phyloP scores from a whole-genome alignment of 1,140 invertebrate genomes.

The Ips typographus region DNA sequence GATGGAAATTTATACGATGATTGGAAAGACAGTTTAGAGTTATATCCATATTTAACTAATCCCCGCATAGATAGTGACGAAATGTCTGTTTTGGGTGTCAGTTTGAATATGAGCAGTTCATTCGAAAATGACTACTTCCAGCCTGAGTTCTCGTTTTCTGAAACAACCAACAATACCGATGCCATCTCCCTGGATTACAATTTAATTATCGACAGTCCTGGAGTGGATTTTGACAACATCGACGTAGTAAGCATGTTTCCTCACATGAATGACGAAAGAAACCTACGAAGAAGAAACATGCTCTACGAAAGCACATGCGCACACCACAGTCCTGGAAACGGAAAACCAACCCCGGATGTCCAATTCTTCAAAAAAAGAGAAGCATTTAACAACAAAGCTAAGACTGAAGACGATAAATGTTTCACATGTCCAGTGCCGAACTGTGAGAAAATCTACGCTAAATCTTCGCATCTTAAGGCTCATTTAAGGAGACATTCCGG shows the following conservation, averaged over 20 bases:
- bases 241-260: slow-evolving; percentile 48
- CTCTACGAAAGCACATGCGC: slow-evolving; percentile 45
- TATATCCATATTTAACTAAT: slow-evolving; percentile 12
- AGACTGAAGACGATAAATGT: slow-evolving; percentile 47
- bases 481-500: slow-evolving; percentile 91
- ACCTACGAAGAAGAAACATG: slow-evolving; percentile 45
- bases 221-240: slow-evolving; percentile 20
- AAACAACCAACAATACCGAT: slow-evolving; percentile 27
- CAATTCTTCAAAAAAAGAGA: slow-evolving; percentile 34
- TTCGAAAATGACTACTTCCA: slow-evolving; percentile 25
- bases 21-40: slow-evolving; percentile 21
- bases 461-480: slow-evolving; percentile 91
- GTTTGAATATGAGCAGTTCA: slow-evolving; percentile 39
- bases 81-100: slow-evolving; percentile 44
- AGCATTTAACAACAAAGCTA: slow-evolving; percentile 46
- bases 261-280: slow-evolving; percentile 49
- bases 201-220: slow-evolving; percentile 19
- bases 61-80: slow-evolving; percentile 30
- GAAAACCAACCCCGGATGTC: slow-evolving; percentile 28
- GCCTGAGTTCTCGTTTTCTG: slow-evolving; percentile 26
- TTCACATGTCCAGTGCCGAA: slow-evolving; percentile 62
- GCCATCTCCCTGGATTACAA: slow-evolving; percentile 31
- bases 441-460: slow-evolving; percentile 80
- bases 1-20: slow-evolving; percentile 13
- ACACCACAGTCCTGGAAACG: slow-evolving; percentile 12